Base-by-base conservation (phyloP, 2,888 invertebrate genomes). In the Vesta saturnalis region DNA sequence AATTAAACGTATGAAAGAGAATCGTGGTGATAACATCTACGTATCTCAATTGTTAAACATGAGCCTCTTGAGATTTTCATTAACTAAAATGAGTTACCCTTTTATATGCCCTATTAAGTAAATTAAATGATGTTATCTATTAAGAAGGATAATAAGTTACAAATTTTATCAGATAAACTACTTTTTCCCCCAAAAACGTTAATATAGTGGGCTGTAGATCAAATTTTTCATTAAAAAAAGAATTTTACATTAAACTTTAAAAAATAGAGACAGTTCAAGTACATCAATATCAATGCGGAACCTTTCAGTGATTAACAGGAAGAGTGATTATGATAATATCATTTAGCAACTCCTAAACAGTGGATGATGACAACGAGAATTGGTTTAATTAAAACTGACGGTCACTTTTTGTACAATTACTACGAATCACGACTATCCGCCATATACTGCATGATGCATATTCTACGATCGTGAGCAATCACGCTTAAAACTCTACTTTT, bases 301-400 rank as follows among this genome's bases (percentile, higher is more conserved):
- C n/a, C n/a, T n/a, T n/a, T n/a, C n/a, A n/a, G n/a, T n/a, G 39
- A 3, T 49, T 49, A 49, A 18, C 47, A 49, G 47, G 47, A 49
- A 49, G 8, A n/a, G n/a, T 14, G 47, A 49, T 49, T 49, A 49
- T n/a, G 47, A 49, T 49, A 49, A 49, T 15, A 49, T 49, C 18
- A 3, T 15, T 49, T 49, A 14, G 47, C 8, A 18, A 18, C 47
- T 49, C 47, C 47, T 15, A 49, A 49, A 49, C 15, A 49, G 47
- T 14, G 15, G 14, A 49, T 49, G 47, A 49, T 15, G 15, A 30
- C n/a, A 39, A 39, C 4, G 18, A 49, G 47, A 49, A 49, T 49
- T 49, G 47, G 14, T 49, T 49, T 49, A 49, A 49, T 49, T 49
- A 49, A 49, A 49, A 18, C 16, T 49, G 47, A 49, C 47, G 47